These are phyloP conservation scores for Acanthosepion lycidas DNA, from an alignment of 2,888 invertebrate species.

Conservation along the genomic window DNA sequence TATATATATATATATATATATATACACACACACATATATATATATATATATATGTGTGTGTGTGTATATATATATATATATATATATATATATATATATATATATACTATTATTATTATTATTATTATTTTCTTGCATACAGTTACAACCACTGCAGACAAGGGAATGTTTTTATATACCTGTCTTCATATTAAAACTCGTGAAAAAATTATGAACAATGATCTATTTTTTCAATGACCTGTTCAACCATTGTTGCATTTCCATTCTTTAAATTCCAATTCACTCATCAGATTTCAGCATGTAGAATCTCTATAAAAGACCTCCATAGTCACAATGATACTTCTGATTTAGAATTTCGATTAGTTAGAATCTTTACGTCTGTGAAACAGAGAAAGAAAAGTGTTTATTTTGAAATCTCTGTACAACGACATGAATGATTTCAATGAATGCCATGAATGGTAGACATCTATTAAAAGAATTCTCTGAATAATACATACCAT, in stretches of 20 bases:
- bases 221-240: not conserved
- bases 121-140: not conserved
- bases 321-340: not conserved
- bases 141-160: not conserved
- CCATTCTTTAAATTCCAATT: not conserved
- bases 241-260: slow-evolving; percentile 7
- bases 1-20: not conserved
- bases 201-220: too few species aligned
- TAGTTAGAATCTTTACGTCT: not conserved
- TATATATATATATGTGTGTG: too few species aligned
- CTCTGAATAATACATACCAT: too few species aligned
- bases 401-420: too few species aligned
- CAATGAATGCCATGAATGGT: too few species aligned
- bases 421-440: too few species aligned
- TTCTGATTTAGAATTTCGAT: slow-evolving; percentile 20
- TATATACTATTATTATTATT: too few species aligned
- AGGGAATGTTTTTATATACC: not conserved
- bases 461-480: too few species aligned
- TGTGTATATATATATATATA: not conserved
- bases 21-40: too few species aligned
- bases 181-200: not conserved
- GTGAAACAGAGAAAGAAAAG: too few species aligned
- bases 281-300: not conserved
- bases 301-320: not conserved
- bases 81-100: too few species aligned